These are phyloP conservation scores for Podarcis muralis DNA, from an alignment of 2,113 vertebrate species.

Conservation along the genomic window DNA sequence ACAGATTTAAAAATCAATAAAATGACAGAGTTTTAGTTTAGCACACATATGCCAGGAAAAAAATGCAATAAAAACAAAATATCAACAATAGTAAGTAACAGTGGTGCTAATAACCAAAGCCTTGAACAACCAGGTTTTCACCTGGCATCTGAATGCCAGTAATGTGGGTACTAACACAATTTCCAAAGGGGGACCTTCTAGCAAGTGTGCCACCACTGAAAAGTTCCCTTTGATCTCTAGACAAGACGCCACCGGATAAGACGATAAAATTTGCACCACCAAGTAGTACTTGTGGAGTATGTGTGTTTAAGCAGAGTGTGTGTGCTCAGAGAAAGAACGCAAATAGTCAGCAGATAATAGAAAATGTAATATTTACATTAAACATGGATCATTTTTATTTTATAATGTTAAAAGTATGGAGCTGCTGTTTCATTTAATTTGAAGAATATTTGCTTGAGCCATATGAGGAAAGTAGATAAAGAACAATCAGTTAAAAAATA, in stretches of 20 bases:
- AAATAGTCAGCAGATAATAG: background rate
- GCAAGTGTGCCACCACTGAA: too few relatives aligned
- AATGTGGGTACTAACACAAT: too few relatives aligned
- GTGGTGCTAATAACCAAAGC: too few relatives aligned
- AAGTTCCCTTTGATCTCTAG: background rate
- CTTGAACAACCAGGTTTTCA: too few relatives aligned
- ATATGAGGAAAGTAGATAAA: background rate
- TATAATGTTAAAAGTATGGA: background rate
- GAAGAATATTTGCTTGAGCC: background rate
- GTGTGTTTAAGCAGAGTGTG: background rate
- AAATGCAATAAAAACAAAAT: too few relatives aligned
- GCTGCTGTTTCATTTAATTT: background rate
- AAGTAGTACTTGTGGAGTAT: background rate
- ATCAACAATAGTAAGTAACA: too few relatives aligned
- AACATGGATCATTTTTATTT: background rate
- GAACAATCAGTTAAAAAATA: background rate
- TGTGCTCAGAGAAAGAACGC: background rate
- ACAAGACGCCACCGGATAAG: background rate
- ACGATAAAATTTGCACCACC: background rate
- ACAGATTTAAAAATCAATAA: too few relatives aligned
- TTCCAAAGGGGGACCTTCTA: too few relatives aligned
- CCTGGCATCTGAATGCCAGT: too few relatives aligned
- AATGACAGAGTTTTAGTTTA: too few relatives aligned
- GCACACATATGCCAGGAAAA: too few relatives aligned
- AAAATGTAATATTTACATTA: background rate